Evolutionary conservation across 2,888 invertebrate genomes (phyloP), one percentile per base, ranked within the genome.

Genomic region (Ochlodes sylvanus): DNA sequence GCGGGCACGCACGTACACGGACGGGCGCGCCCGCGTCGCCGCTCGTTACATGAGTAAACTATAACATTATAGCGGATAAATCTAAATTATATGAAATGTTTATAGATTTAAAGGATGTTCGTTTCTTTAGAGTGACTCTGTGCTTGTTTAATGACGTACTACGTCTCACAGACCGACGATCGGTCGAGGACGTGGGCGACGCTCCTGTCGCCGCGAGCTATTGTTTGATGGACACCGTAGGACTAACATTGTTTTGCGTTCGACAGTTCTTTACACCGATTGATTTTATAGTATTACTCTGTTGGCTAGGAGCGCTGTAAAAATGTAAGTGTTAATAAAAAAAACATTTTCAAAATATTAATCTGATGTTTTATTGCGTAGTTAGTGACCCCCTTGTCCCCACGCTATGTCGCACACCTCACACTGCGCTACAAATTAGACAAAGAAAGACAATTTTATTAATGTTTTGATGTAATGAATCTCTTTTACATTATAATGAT

Each of bases 321-420:
- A 93, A 92, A 92, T 93, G 92, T 93, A 93, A 93, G 93, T 93
- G 93, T 93, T 93, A 93, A 92, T 93, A 92, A 93, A 93, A 91
- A 92, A 93, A 93, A 92, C 92, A 92, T 92, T 93, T 93, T 93
- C 92, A 93, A 93, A 93, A 92, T 92, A 92, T 89, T 88, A 91
- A 82, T 82, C 75, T 77, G 83, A 81, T 81, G 87, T 93, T 92
- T 87, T 74, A 86, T 77, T 77, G 71, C 69, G 69, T 73, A 66
- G 66, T 58, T 66, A 66, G 54, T 17, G 7, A 58, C 60, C 66
- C 60, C 10, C 32, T 15, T 32, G 7, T 47, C 60, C 60, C 47
- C 54, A 32, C 3, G 14, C 5, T 32, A 54, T 7, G 1, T 32
- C 2, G 7, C 54, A 32, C 14, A 12, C 17, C 5, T 12, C 12